Conservation (phyloP, 2,113 vertebrate genomes). For the Cyrtonyx montezumae region DNA sequence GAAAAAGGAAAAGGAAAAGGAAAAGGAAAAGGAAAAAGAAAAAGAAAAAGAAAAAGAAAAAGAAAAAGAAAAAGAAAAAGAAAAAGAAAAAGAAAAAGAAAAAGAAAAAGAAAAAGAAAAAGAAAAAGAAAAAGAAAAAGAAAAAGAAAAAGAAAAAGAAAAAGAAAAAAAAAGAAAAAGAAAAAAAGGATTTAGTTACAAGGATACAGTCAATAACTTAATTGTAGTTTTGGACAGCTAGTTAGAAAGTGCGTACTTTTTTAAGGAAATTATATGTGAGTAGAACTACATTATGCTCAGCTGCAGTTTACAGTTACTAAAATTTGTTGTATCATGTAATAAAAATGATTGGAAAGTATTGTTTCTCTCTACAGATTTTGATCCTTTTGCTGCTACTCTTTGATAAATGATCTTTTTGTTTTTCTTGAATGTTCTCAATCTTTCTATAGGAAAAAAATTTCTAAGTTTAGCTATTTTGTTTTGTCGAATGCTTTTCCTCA, state of each 20-base stretch:
- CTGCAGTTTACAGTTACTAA: not conserved
- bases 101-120: not conserved
- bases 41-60: not conserved
- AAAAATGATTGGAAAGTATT: not conserved
- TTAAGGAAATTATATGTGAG: not conserved
- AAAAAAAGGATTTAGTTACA: not conserved
- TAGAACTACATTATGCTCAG: not conserved
- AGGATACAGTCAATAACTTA: not conserved
- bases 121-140: not conserved
- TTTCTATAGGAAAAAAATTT: not conserved
- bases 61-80: not conserved
- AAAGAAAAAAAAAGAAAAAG: not conserved
- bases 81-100: not conserved
- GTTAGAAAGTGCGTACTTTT: not conserved
- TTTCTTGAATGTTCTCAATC: not conserved
- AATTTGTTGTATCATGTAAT: not conserved
- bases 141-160: not conserved
- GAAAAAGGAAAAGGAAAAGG: not conserved
- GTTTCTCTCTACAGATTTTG: not conserved
- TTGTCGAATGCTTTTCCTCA: not conserved
- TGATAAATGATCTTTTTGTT: not conserved
- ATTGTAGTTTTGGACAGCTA: not conserved
- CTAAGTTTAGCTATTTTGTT: not conserved
- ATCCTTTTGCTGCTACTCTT: not conserved
- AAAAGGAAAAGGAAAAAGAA: no score